A percentile compares a stretch with the other conserved stretches of the same genome.
phyloP scores from a whole-genome alignment of 2,888 invertebrate species.

The Agriopis aurantiaria region DNA sequence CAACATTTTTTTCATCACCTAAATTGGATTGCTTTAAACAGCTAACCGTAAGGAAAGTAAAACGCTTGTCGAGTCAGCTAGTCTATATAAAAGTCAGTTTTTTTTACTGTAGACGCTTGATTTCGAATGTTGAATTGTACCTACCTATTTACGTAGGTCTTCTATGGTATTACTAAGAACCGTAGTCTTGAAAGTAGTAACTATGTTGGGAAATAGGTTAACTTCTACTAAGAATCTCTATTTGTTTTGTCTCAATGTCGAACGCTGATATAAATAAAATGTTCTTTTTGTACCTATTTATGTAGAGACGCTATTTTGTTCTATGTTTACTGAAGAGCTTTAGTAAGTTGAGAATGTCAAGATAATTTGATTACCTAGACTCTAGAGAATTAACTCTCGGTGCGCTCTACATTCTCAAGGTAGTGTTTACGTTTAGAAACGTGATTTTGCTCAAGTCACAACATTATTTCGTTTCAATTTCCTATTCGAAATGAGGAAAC shows the following conservation, averaged over 20 bases:
- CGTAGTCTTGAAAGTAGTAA: neutral
- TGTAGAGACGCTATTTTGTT: neutral
- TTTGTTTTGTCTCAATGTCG: neutral
- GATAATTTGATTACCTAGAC: neutral
- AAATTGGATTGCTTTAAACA: no score
- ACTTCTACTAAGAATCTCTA: neutral
- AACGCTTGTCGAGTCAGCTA: no score
- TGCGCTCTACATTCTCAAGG: neutral
- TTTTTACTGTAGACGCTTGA: no score
- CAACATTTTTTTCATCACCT: no score
- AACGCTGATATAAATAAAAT: neutral
- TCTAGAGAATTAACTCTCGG: neutral
- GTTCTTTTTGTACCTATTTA: neutral
- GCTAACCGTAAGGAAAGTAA: no score
- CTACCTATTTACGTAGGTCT: no score
- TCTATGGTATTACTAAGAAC: no score
- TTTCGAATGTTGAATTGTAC: no score
- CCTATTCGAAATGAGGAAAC: no score
- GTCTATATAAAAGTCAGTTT: no score
- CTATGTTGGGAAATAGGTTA: neutral
- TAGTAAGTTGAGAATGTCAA: neutral
- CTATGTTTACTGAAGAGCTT: neutral
- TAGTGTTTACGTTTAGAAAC: neutral
- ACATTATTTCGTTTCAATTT: no score
- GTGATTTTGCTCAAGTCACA: no score